phyloP scores from a whole-genome alignment of 1,140 invertebrate genomes.

The Ceratina australensis region DNA sequence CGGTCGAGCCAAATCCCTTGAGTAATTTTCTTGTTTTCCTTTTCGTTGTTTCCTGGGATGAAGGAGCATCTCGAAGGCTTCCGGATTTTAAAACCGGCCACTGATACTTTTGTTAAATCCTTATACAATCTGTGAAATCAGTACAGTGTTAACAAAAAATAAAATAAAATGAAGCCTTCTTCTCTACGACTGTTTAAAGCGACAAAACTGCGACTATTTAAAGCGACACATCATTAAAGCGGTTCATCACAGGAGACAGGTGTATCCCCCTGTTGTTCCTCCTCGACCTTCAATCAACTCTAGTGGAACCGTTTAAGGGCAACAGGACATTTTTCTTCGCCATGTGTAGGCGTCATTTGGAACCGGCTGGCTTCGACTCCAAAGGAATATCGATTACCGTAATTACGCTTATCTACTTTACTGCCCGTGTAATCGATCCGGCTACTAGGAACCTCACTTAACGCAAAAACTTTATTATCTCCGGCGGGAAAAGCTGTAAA shows the following conservation, averaged over 20 bases:
- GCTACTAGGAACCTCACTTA: constrained; percentile 30
- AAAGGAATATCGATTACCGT: constrained; percentile 56
- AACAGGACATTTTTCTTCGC: constrained; percentile 39
- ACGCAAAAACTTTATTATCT: constrained; percentile 30
- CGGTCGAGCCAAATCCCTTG: background rate
- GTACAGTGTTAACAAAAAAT: too few species aligned
- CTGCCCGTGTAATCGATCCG: constrained; percentile 45
- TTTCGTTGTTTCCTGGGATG: background rate
- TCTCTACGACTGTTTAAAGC: too few species aligned
- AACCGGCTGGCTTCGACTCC: constrained; percentile 13
- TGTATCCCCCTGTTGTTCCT: background rate
- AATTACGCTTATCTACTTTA: constrained; percentile 62
- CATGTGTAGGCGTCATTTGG: constrained; percentile 53
- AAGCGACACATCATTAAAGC: constrained; percentile 20
- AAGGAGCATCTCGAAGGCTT: too few species aligned
- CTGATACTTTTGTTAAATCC: too few species aligned
- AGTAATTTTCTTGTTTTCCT: background rate
- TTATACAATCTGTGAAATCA: too few species aligned
- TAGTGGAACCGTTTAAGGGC: constrained; percentile 19
- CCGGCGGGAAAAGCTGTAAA: constrained; percentile 25
- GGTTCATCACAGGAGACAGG: constrained; percentile 27
- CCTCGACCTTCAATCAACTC: background rate
- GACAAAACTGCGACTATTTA: background rate
- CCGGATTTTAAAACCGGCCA: too few species aligned
- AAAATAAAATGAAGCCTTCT: too few species aligned